A percentile compares a stretch with the other conserved stretches of the same genome.
Conservation (phyloP, 2,113 vertebrate species). For the Catagonus wagneri region DNA sequence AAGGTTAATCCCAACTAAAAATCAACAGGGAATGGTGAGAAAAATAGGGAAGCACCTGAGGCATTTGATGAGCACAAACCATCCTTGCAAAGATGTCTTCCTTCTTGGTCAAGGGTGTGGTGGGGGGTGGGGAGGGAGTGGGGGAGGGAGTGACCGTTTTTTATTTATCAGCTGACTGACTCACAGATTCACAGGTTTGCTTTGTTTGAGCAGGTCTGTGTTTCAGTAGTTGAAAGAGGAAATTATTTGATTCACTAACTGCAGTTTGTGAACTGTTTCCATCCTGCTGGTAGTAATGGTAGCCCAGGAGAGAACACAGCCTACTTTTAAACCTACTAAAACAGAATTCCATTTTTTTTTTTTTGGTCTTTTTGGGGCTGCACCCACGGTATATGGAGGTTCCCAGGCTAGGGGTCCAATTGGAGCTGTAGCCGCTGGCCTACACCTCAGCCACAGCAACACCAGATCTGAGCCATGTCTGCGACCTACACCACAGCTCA, state of each 20-base stretch:
- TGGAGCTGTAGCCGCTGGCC: too few relatives aligned
- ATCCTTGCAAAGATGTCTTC: neutral
- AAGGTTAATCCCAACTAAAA: neutral
- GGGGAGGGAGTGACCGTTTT: neutral
- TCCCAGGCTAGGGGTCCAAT: too few relatives aligned
- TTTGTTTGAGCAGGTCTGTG: conserved; percentile 27
- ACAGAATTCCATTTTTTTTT: neutral
- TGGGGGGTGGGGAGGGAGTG: too few relatives aligned
- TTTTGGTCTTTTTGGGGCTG: too few relatives aligned
- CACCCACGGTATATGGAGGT: too few relatives aligned
- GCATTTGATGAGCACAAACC: neutral
- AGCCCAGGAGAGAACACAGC: neutral
- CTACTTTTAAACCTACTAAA: neutral
- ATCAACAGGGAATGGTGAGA: neutral
- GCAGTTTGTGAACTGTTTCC: conserved; percentile 24
- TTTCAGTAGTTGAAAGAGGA: conserved; percentile 3
- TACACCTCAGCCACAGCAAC: too few relatives aligned
- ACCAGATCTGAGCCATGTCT: too few relatives aligned
- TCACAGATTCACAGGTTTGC: neutral
- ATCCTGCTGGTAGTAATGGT: neutral
- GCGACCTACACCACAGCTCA: too few relatives aligned
- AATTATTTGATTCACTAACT: neutral
- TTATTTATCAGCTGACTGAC: neutral
- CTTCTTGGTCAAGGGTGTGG: neutral
- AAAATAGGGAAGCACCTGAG: neutral